These are phyloP conservation scores for Notolepis coatsorum DNA, from an alignment of 2,797 vertebrate species.

Conservation along the genomic window DNA sequence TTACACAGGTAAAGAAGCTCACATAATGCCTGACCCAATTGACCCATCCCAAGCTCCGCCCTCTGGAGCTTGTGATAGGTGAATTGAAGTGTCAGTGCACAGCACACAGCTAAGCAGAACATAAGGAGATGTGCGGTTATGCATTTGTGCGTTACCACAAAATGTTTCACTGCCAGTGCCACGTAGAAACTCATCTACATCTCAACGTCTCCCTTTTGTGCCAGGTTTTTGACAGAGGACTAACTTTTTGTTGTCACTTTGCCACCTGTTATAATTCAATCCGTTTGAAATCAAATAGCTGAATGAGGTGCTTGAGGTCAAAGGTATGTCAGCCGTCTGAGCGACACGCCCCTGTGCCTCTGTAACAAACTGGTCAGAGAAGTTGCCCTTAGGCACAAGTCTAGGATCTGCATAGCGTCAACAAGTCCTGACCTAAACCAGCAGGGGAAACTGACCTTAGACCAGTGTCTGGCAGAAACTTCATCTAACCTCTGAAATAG, in stretches of 20 bases:
- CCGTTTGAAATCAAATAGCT: constrained; percentile 34
- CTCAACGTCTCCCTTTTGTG: constrained; percentile 4
- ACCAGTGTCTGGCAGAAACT: constrained; percentile 53
- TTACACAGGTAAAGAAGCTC: constrained; percentile 23
- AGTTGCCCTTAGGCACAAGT: constrained; percentile 45
- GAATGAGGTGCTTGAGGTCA: constrained; percentile 27
- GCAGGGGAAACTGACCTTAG: constrained; percentile 31
- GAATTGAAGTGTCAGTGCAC: constrained; percentile 31
- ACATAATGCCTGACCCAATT: constrained; percentile 17
- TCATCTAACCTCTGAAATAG: constrained; percentile 48
- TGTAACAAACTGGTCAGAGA: constrained; percentile 23
- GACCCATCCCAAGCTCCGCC: too few species aligned
- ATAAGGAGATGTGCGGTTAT: not conserved
- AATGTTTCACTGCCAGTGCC: not conserved
- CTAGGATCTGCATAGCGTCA: constrained; percentile 23
- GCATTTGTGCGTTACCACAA: not conserved
- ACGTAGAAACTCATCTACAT: not conserved
- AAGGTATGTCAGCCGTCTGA: constrained; percentile 21
- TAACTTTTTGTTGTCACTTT: constrained; percentile 17
- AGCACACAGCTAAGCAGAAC: constrained; percentile 15
- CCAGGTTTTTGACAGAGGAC: constrained; percentile 24
- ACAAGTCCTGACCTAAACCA: constrained; percentile 40
- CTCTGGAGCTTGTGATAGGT: too few species aligned
- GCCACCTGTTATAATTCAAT: constrained; percentile 13
- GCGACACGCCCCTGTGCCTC: constrained; percentile 21